Conservation (phyloP, 2,888 invertebrate genomes). For the Lamellibrachia satsuma region DNA sequence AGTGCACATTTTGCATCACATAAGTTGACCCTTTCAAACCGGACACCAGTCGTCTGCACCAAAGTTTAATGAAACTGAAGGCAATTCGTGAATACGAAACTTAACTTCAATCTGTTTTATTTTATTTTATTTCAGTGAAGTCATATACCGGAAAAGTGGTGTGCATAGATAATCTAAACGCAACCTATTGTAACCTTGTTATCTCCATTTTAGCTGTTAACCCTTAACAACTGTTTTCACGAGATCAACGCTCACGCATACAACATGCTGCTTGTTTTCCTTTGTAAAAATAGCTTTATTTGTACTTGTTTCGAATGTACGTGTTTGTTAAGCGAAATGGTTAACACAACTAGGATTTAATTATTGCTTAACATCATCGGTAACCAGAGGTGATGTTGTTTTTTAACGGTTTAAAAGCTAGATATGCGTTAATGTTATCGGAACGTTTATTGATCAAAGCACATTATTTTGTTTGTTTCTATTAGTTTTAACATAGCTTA, state of each 20-base stretch:
- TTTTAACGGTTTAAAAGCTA: not conserved
- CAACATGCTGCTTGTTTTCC: not conserved
- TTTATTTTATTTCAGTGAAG: too few relatives aligned
- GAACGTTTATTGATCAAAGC: not conserved
- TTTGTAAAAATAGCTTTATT: not conserved
- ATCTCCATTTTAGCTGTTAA: not conserved
- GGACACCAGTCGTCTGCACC: not conserved
- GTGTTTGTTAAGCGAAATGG: not conserved
- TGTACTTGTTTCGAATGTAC: not conserved
- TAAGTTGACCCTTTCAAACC: not conserved
- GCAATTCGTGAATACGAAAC: not conserved
- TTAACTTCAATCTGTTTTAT: not conserved
- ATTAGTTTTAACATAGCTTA: not conserved
- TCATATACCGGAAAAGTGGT: not conserved
- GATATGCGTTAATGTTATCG: not conserved
- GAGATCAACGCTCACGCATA: not conserved
- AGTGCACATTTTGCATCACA: not conserved
- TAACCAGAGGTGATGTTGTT: not conserved
- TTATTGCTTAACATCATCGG: not conserved
- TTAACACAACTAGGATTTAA: not conserved
- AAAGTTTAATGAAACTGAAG: not conserved
- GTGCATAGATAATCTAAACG: not conserved
- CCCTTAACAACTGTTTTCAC: not conserved
- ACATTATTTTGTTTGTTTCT: not conserved
- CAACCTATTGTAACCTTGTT: not conserved